Evolutionary conservation across 2,113 vertebrate genomes (phyloP).

Genomic region (Perca fluviatilis): DNA sequence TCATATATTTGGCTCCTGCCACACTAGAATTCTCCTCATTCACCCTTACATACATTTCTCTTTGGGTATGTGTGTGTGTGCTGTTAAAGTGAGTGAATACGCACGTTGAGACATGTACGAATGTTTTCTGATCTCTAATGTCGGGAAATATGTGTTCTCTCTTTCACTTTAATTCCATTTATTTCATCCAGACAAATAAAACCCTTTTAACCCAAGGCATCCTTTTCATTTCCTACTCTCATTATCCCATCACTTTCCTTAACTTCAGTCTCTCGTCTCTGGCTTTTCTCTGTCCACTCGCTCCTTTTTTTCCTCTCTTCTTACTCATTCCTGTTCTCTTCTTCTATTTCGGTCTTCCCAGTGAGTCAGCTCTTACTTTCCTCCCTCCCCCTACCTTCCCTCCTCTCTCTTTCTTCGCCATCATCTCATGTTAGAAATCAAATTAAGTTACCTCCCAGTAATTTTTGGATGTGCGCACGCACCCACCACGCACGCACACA

Average conservation of each 20-base stretch:
- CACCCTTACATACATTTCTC: constrained; percentile 10
- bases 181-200: constrained; percentile 42
- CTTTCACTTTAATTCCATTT: constrained; percentile 35
- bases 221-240: constrained; percentile 37
- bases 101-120: constrained; percentile 48
- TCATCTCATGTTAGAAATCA: constrained; percentile 51
- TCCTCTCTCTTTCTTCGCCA: constrained; percentile 30
- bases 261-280: constrained; percentile 23
- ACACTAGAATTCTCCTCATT: constrained; percentile 3
- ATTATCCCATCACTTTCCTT: constrained; percentile 38
- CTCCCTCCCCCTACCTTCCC: neutral
- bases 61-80: constrained; percentile 9
- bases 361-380: constrained; percentile 68
- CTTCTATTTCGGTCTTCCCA: constrained; percentile 62
- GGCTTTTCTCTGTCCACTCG: constrained; percentile 23
- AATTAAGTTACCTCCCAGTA: constrained; percentile 59
- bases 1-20: constrained; percentile 34
- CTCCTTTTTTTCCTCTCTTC: constrained; percentile 7
- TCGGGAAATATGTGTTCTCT: constrained; percentile 12
- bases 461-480: constrained; percentile 25
- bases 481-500: constrained; percentile 4
- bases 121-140: constrained; percentile 24
- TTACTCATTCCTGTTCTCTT: constrained; percentile 43
- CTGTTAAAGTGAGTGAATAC: neutral
- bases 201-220: constrained; percentile 46